Conservation (phyloP, 2,888 invertebrate genomes). For the Cephalotes varians region DNA sequence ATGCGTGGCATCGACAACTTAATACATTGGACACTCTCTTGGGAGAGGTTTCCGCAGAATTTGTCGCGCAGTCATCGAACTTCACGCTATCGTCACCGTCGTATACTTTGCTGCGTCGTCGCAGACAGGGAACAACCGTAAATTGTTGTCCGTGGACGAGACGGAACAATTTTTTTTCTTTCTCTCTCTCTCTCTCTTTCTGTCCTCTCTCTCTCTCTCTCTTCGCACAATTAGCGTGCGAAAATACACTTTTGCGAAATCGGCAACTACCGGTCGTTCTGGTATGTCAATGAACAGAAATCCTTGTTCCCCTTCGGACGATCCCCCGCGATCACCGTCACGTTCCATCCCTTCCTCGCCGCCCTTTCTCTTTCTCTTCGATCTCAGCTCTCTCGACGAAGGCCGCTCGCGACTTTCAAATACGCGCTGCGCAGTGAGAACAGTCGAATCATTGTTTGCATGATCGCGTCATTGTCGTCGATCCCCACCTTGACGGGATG, state of each 20-base stretch:
- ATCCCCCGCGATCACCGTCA: slow-evolving; percentile 38
- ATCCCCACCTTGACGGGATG: not conserved
- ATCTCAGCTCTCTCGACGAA: slow-evolving; percentile 67
- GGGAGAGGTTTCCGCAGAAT: slow-evolving; percentile 65
- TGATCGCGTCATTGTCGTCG: slow-evolving; percentile 52
- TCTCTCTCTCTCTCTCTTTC: not conserved
- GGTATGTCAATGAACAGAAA: slow-evolving; percentile 74
- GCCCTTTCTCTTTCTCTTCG: slow-evolving; percentile 70
- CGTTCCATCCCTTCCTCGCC: slow-evolving; percentile 35
- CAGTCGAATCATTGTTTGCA: slow-evolving; percentile 74
- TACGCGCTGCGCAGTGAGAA: slow-evolving; percentile 60
- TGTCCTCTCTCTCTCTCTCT: not conserved
- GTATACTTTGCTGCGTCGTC: slow-evolving; percentile 53
- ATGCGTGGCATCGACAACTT: slow-evolving; percentile 35
- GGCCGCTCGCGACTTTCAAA: slow-evolving; percentile 71
- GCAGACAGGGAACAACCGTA: slow-evolving; percentile 53
- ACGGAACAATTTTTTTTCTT: not conserved
- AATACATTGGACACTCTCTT: slow-evolving; percentile 49
- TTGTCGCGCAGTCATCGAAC: slow-evolving; percentile 71
- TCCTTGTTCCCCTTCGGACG: slow-evolving; percentile 67
- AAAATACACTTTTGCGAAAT: slow-evolving; percentile 75
- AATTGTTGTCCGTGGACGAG: slow-evolving; percentile 42
- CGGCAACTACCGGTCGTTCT: slow-evolving; percentile 41
- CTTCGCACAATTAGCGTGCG: slow-evolving; percentile 60
- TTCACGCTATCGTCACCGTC: slow-evolving; percentile 64